phyloP scores from a whole-genome alignment of 2,888 invertebrate species.

The Bellardia bayeri region DNA sequence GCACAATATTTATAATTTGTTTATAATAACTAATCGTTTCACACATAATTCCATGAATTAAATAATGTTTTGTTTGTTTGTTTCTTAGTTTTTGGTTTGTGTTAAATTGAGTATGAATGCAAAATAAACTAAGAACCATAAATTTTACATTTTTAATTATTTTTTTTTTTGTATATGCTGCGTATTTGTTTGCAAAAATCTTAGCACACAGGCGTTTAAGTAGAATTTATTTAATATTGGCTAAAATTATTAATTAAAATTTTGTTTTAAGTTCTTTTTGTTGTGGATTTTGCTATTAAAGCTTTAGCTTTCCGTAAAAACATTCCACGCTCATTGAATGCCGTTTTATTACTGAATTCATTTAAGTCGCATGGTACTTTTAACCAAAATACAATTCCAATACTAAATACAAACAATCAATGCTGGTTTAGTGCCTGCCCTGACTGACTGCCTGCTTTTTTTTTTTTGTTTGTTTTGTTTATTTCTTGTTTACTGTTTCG shows the following conservation, averaged over 20 bases:
- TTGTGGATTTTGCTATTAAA: slow-evolving; percentile 37
- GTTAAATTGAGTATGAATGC: slow-evolving; percentile 31
- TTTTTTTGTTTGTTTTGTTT: slow-evolving; percentile 35
- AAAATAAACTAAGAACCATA: slow-evolving; percentile 34
- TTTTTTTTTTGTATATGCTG: background rate
- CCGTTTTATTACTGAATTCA: slow-evolving; percentile 82
- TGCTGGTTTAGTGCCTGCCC: slow-evolving; percentile 51
- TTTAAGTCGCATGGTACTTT: slow-evolving; percentile 65
- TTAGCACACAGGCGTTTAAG: slow-evolving; percentile 28
- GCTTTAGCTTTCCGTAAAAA: slow-evolving; percentile 66
- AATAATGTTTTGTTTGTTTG: slow-evolving; percentile 64
- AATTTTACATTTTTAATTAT: slow-evolving; percentile 46
- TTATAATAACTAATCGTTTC: slow-evolving; percentile 60
- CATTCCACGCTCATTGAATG: slow-evolving; percentile 79
- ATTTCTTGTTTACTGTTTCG: slow-evolving; percentile 47
- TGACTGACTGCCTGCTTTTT: slow-evolving; percentile 4
- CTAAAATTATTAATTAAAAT: background rate
- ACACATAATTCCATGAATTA: slow-evolving; percentile 52
- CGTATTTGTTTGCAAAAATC: background rate
- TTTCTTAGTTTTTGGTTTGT: slow-evolving; percentile 5
- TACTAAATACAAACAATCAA: slow-evolving; percentile 24
- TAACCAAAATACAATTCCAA: slow-evolving; percentile 41
- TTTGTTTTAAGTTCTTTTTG: background rate
- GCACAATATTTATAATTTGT: slow-evolving; percentile 40
- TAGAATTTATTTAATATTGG: slow-evolving; percentile 19